These are phyloP conservation scores for Steinernema khuongi DNA, from an alignment of 1,140 invertebrate species.

Conservation along the genomic window DNA sequence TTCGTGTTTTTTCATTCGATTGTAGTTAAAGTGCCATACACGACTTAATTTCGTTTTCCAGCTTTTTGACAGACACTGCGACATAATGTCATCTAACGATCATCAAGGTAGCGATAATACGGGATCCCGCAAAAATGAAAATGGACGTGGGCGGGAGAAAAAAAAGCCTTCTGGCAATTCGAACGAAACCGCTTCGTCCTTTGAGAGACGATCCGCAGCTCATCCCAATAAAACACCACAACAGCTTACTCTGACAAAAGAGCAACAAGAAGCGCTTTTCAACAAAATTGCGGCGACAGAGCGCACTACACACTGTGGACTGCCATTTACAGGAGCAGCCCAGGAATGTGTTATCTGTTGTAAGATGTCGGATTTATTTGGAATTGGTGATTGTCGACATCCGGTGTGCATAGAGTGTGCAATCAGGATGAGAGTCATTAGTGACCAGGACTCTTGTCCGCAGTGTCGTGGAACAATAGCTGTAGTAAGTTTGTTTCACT, in stretches of 20 bases:
- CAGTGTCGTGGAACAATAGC: conserved; percentile 27
- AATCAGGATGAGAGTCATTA: conserved; percentile 28
- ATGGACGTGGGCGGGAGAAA: no score
- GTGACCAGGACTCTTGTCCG: conserved; percentile 24
- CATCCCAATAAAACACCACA: background rate
- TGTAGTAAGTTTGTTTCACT: conserved; percentile 10
- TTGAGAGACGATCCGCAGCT: no score
- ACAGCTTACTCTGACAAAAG: background rate
- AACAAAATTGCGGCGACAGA: background rate
- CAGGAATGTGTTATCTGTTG: background rate
- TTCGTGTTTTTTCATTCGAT: background rate
- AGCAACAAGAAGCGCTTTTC: background rate
- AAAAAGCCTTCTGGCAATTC: no score
- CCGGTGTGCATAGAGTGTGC: conserved; percentile 38
- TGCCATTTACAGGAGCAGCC: background rate
- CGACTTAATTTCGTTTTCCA: no score
- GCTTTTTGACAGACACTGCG: no score
- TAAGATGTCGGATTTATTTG: conserved; percentile 8
- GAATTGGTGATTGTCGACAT: conserved; percentile 27
- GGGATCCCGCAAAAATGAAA: background rate
- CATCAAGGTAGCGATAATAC: background rate
- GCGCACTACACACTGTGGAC: background rate
- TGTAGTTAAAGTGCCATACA: no score
- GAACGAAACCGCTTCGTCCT: no score
- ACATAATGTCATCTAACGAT: background rate